Conservation (phyloP, 2,113 vertebrate genomes). For the Emydura subglobosa region DNA sequence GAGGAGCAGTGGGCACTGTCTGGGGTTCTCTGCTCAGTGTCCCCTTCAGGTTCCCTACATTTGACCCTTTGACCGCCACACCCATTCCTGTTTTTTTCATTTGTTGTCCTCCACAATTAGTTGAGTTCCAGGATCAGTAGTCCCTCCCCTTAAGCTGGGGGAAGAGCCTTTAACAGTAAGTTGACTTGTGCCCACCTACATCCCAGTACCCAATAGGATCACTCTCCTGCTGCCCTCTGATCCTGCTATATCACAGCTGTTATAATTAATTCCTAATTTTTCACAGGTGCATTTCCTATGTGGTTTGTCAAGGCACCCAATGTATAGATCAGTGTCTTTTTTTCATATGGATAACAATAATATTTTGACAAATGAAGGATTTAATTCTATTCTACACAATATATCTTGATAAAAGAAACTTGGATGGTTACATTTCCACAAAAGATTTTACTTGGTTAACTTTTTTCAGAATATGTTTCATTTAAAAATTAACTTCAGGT, state of each 20-base stretch:
- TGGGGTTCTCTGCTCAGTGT: too few relatives aligned
- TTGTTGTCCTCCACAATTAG: too few relatives aligned
- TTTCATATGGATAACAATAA: conserved; percentile 43
- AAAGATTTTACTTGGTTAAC: conserved; percentile 34
- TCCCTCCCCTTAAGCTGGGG: too few relatives aligned
- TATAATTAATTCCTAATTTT: conserved; percentile 22
- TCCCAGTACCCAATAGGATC: too few relatives aligned
- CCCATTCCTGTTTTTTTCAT: too few relatives aligned
- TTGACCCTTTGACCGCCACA: too few relatives aligned
- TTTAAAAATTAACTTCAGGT: conserved; percentile 59
- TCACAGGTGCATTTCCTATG: conserved; percentile 12
- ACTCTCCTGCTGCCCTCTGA: too few relatives aligned
- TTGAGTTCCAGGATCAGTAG: too few relatives aligned
- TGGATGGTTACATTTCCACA: conserved; percentile 53
- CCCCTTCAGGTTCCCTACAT: too few relatives aligned
- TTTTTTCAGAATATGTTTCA: conserved; percentile 42
- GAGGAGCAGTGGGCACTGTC: too few relatives aligned
- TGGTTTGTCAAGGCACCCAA: conserved; percentile 39
- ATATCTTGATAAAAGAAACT: conserved; percentile 17
- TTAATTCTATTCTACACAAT: conserved; percentile 33
- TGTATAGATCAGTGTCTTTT: conserved; percentile 48
- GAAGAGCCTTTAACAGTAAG: too few relatives aligned
- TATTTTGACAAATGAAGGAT: conserved; percentile 55
- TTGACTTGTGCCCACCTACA: too few relatives aligned
- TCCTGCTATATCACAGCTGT: not conserved